A percentile compares a stretch with the other conserved stretches of the same genome.
Conservation (phyloP, 2,888 invertebrate species). For the Archaeoteleia sp. region DNA sequence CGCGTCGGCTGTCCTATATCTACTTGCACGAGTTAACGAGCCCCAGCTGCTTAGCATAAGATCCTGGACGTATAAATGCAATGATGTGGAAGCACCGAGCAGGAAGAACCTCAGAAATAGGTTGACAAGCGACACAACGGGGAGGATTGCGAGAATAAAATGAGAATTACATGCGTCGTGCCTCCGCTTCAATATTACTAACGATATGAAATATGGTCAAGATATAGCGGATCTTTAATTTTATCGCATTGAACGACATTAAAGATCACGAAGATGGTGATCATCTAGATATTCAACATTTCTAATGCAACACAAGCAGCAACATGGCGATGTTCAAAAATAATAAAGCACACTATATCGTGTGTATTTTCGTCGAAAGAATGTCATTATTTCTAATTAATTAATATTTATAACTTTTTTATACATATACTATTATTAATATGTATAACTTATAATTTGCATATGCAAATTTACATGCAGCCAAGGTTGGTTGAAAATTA, state of each 20-base stretch:
- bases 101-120: slow-evolving; percentile 42
- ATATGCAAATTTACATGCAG: too few species aligned
- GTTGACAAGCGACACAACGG: slow-evolving; percentile 10
- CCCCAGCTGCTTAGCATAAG: slow-evolving; percentile 59
- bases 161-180: slow-evolving; percentile 60
- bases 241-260: slow-evolving; percentile 60
- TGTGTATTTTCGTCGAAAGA: too few species aligned
- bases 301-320: too few species aligned
- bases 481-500: too few species aligned
- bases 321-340: too few species aligned
- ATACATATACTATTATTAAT: too few species aligned
- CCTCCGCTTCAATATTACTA: slow-evolving; percentile 59
- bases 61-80: slow-evolving; percentile 51
- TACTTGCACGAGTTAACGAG: slow-evolving; percentile 55
- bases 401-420: too few species aligned
- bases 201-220: slow-evolving; percentile 59
- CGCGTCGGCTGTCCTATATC: slow-evolving; percentile 29
- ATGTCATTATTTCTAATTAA: too few species aligned
- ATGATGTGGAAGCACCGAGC: slow-evolving; percentile 45
- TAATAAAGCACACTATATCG: too few species aligned
- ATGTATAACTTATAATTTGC: too few species aligned
- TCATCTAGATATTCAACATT: too few species aligned
- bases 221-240: slow-evolving; percentile 51
- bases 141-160: slow-evolving; percentile 43
- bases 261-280: slow-evolving; percentile 59